Conservation (phyloP, 2,888 invertebrate species). For the Gymnosoma rotundatum region DNA sequence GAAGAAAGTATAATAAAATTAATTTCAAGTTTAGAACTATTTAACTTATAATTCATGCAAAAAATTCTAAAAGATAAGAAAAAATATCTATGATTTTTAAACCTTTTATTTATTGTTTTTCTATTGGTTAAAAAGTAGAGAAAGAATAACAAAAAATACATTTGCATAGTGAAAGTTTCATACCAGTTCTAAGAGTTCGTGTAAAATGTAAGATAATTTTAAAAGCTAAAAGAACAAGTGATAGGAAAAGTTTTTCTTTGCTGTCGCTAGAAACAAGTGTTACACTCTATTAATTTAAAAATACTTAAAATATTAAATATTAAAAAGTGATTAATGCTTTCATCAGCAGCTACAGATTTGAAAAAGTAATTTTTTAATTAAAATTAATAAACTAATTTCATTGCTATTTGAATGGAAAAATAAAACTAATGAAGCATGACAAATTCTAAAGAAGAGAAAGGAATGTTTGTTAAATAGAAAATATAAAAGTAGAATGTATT, state of each 20-base stretch:
- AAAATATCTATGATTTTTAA: background rate
- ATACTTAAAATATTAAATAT: background rate
- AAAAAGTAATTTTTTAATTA: conserved; percentile 1
- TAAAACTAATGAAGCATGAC: conserved; percentile 54
- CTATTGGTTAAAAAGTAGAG: background rate
- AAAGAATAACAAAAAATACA: background rate
- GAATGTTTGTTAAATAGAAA: background rate
- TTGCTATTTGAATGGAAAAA: conserved; percentile 15
- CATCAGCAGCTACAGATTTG: conserved; percentile 42
- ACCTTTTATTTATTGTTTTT: background rate
- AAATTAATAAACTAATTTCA: conserved; percentile 12
- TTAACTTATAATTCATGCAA: conserved; percentile 29
- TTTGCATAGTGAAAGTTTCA: conserved; percentile 4
- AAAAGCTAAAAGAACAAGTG: conserved; percentile 5
- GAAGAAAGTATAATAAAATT: too few relatives aligned
- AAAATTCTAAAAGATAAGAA: conserved; percentile 3
- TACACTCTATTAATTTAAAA: conserved; percentile 25
- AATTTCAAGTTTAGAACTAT: background rate
- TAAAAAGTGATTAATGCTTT: conserved; percentile 3
- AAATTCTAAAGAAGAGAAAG: conserved; percentile 19
- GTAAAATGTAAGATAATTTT: background rate
- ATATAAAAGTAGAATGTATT: background rate
- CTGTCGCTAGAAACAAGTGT: conserved; percentile 9
- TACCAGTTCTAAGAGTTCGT: background rate
- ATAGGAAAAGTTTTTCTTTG: background rate